Evolutionary conservation across 2,797 vertebrate species (phyloP), one percentile per base, ranked within the genome.

Genomic region (Simalia tracyae): DNA sequence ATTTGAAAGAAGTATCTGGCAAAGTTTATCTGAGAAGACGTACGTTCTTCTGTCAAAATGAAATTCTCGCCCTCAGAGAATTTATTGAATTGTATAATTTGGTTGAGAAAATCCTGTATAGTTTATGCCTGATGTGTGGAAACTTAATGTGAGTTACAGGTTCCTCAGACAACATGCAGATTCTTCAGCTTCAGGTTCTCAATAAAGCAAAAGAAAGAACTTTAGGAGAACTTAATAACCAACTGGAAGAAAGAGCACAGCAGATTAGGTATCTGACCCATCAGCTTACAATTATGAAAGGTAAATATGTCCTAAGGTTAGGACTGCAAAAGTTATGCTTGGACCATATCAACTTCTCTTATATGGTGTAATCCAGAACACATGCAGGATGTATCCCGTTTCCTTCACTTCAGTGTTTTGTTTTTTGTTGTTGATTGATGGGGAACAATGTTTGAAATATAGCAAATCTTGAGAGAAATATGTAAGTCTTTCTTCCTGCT

Each of bases 261-360:
- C 98, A 98, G 85, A 97, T 98, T 96, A 98, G 99, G 94, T 99
- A 98, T 93, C 94, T 99, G 56, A 99, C 98, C 94, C 99, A 99
- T 96, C 99, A 99, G 95, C 98, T 99, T 97, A 97, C 98, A 17
- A 98, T 99, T 1, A 94, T 98, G 84, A 98, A 98, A 98, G 99
- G 99, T 98, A 97, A 94, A 95, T 87, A 11, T 57, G n/a, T 36
- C 46, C 10, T 36, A n/a, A 59, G 24, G 50, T 2, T 1, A 46
- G 60, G 15, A 22, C 14, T 85, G 31, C n/a, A 46, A 17, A 92
- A 56, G 31, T 17, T 87, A 57, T 31, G 19, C 72, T 54, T 81
- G 57, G 42, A 50, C 19, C 2, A 12, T 10, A 1, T n/a, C 22
- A 31, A 63, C 31, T 42, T 28, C 31, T 28, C 3, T 85, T 66